phyloP scores from a whole-genome alignment of 2,113 vertebrate genomes.

The Oenanthe oenanthe region DNA sequence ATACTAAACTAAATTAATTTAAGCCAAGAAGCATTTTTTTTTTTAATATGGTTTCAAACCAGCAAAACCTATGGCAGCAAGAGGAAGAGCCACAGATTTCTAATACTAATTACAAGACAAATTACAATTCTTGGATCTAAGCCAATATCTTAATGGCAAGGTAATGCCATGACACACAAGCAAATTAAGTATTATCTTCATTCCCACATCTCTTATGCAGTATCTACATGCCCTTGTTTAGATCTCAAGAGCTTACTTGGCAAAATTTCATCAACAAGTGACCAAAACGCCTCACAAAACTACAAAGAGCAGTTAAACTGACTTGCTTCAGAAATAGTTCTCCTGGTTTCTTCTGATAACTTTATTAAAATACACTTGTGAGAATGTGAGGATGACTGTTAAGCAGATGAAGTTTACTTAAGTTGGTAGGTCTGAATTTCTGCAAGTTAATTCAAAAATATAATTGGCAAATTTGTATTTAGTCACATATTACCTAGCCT shows the following conservation, averaged over 20 bases:
- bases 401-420: neutral
- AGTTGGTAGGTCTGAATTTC: neutral
- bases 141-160: neutral
- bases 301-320: neutral
- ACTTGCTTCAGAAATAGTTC: neutral
- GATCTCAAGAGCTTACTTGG: neutral
- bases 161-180: neutral
- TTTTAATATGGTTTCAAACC: neutral
- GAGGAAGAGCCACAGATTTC: neutral
- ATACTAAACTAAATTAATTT: neutral
- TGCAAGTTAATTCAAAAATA: neutral
- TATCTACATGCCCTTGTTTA: neutral
- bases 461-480: neutral
- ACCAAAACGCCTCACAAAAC: neutral
- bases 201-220: neutral
- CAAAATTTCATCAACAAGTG: neutral
- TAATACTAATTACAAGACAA: neutral
- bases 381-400: neutral
- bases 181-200: neutral
- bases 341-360: neutral
- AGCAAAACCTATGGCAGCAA: neutral
- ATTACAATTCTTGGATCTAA: neutral
- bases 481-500: neutral
- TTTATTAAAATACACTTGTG: neutral
- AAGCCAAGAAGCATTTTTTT: neutral